Conservation (phyloP, 2,888 invertebrate genomes). For the Schizotus pectinicornis region DNA sequence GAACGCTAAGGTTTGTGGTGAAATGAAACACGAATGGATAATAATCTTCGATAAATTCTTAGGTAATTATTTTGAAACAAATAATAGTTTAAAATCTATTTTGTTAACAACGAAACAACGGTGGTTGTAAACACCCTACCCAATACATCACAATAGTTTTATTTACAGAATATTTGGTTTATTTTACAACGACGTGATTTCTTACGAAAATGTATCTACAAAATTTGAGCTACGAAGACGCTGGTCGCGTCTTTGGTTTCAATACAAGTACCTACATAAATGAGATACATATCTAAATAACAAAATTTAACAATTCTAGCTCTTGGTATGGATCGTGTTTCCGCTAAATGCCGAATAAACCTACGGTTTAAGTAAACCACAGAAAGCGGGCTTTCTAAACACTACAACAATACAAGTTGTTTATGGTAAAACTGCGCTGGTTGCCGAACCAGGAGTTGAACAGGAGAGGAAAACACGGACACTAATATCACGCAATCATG, state of each 20-base stretch:
- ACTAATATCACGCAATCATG: slow-evolving; percentile 60
- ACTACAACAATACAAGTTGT: slow-evolving; percentile 5
- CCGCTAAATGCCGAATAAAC: slow-evolving; percentile 32
- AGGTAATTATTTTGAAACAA: slow-evolving; percentile 35
- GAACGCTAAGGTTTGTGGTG: slow-evolving; percentile 3
- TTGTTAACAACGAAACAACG: slow-evolving; percentile 38
- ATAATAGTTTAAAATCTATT: slow-evolving; percentile 31
- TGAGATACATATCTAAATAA: slow-evolving; percentile 26
- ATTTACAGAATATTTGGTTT: slow-evolving; percentile 40
- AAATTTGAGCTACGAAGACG: slow-evolving; percentile 35
- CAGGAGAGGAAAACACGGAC: slow-evolving; percentile 9
- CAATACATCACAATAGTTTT: slow-evolving; percentile 40
- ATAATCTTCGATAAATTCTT: slow-evolving; percentile 28
- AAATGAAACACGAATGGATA: slow-evolving; percentile 21
- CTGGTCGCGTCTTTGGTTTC: slow-evolving; percentile 7
- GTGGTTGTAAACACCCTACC: slow-evolving; percentile 36
- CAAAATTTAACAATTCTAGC: background rate
- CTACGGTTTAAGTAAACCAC: slow-evolving; percentile 26
- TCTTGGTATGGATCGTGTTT: slow-evolving; percentile 4
- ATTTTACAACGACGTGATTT: slow-evolving; percentile 9
- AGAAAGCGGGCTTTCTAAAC: slow-evolving; percentile 21
- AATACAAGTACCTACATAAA: slow-evolving; percentile 23
- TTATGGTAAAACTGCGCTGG: slow-evolving; percentile 23
- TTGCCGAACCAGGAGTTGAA: slow-evolving; percentile 6
- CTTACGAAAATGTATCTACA: slow-evolving; percentile 32